Evolutionary conservation across 2,888 invertebrate genomes (phyloP), one percentile per base, ranked within the genome.

Genomic region (Phrixothrix hirtus): DNA sequence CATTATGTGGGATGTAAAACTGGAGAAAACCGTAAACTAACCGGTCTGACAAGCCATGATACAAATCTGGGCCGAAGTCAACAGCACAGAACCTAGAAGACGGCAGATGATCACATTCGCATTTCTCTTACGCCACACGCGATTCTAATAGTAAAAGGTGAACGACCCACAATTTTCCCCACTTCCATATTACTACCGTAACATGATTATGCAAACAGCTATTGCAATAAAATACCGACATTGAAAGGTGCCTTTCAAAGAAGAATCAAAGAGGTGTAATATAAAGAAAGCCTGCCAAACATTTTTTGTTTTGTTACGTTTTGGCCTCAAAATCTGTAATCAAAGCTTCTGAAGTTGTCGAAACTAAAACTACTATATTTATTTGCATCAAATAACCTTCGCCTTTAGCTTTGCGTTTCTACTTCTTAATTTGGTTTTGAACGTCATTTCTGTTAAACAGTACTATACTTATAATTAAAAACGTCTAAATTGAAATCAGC

Each of bases 1-100:
- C 17, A 29, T 42, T 42, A 38, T 37, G 36, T 38, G 44, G 38
- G 44, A 51, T 44, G 44, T 44, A 38, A 38, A 49, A 44, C 44
- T 37, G 43, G 48, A 54, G 54, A 49, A 53, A 54, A 54, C 54
- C 54, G 54, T 54, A 49, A 44, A 54, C 38, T 44, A 54, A 54
- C 54, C 54, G 54, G 54, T 54, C 54, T 54, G 44, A 39, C 54
- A 54, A 54, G 48, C 12, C 39, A 36, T 30, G 44, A 53, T 54
- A 49, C 54, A 32, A 59, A 65, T 63, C 63, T 65, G 61, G 65
- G 65, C 60, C 65, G 65, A 60, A 62, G 63, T 63, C 63, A 63
- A 61, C 59, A 62, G 61, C 59, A 58, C 61, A 49, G 39, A 54
- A 54, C 54, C 41, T 58, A 57, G 60, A 60, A 62, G 60, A 60